Conservation (phyloP, 2,113 vertebrate genomes). For the Protomyctophum bolini region DNA sequence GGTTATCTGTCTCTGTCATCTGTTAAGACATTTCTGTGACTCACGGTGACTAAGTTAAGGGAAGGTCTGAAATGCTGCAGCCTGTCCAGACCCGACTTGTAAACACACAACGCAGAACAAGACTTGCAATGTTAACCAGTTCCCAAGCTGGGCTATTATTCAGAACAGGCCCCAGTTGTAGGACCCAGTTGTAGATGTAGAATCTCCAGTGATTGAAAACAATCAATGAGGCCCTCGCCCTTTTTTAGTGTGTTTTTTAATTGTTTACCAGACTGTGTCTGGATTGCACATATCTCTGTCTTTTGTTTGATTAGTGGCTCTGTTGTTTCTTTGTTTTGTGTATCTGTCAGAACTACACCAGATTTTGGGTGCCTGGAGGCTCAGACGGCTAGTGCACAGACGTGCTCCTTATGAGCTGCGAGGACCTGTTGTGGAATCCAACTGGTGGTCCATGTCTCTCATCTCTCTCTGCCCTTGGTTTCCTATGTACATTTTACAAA, state of each 20-base stretch:
- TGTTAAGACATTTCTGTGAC: conserved; percentile 61
- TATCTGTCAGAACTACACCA: conserved; percentile 12
- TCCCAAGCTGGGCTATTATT: conserved; percentile 61
- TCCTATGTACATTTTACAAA: too few species aligned
- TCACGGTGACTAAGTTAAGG: conserved; percentile 66
- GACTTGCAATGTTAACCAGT: conserved; percentile 64
- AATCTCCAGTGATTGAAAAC: conserved; percentile 29
- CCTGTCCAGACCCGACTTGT: conserved; percentile 73
- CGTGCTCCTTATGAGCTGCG: too few species aligned
- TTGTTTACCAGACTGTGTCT: conserved; percentile 32
- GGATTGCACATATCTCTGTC: background rate
- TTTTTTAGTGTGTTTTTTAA: conserved; percentile 41
- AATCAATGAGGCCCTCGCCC: conserved; percentile 22
- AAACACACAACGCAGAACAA: conserved; percentile 68
- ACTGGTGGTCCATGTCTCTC: too few species aligned
- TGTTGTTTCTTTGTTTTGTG: conserved; percentile 9
- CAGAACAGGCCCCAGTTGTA: conserved; percentile 43
- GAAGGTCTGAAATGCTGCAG: conserved; percentile 52
- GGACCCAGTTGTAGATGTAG: conserved; percentile 54
- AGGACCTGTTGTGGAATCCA: too few species aligned
- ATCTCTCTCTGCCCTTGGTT: too few species aligned
- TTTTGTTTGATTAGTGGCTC: conserved; percentile 25
- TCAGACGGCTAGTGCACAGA: too few species aligned
- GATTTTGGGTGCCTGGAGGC: background rate
- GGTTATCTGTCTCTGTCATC: background rate